Conservation (phyloP, 2,797 vertebrate species). For the Halcyon leucocephala region DNA sequence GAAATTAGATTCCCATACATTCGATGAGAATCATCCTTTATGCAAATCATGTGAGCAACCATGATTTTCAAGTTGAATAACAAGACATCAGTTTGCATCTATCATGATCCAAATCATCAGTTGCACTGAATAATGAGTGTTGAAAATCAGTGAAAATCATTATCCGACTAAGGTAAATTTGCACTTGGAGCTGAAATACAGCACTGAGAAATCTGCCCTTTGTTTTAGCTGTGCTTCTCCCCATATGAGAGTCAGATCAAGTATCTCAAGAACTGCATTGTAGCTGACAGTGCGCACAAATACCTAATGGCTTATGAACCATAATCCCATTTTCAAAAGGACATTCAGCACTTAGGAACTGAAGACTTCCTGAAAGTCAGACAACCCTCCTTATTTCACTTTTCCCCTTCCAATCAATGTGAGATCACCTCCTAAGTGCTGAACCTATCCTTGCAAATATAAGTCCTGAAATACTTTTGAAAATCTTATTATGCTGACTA, state of each 20-base stretch:
- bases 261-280: neutral
- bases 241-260: neutral
- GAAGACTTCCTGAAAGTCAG: neutral
- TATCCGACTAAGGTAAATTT: neutral
- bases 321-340: neutral
- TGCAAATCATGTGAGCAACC: rapidly evolving
- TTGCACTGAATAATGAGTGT: neutral
- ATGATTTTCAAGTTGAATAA: neutral
- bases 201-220: neutral
- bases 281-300: neutral
- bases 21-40: neutral
- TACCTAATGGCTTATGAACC: neutral
- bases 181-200: neutral
- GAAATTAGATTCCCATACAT: neutral
- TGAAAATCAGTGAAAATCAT: neutral
- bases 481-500: neutral
- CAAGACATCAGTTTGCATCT: neutral
- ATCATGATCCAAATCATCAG: neutral
- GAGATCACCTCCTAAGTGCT: neutral
- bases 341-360: neutral
- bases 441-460: neutral
- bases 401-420: neutral
- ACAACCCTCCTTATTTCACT: neutral
- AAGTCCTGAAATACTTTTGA: neutral
- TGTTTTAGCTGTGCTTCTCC: neutral